These are phyloP conservation scores for Colostygia pectinataria DNA, from an alignment of 2,888 invertebrate genomes.

Conservation along the genomic window DNA sequence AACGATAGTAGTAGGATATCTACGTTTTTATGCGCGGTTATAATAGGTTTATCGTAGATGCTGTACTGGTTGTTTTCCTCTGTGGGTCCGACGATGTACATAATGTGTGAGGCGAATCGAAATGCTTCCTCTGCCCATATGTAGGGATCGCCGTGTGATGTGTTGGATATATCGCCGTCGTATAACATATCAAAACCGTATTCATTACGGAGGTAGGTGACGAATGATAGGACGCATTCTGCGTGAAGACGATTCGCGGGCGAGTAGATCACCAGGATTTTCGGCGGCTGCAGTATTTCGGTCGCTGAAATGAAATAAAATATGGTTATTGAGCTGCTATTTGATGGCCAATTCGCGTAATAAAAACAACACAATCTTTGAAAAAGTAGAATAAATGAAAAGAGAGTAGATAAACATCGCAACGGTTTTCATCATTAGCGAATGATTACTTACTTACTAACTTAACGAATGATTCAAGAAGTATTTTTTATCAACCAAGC, in stretches of 20 bases:
- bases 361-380: no score
- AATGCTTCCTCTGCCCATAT: constrained; percentile 70
- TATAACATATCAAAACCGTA: constrained; percentile 69
- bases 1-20: constrained; percentile 58
- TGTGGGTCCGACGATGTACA: constrained; percentile 67
- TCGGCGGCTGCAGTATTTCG: constrained; percentile 66
- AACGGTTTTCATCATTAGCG: no score
- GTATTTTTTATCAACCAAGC: no score
- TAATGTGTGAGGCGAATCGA: constrained; percentile 56
- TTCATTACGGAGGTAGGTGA: constrained; percentile 62
- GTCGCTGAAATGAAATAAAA: constrained; percentile 29
- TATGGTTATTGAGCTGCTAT: no score
- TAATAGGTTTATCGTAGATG: constrained; percentile 71
- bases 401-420: no score
- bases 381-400: no score
- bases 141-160: constrained; percentile 65
- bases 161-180: constrained; percentile 63
- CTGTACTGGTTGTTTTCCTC: constrained; percentile 58
- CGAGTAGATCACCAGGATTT: constrained; percentile 68
- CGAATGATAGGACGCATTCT: constrained; percentile 66
- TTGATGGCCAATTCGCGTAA: no score
- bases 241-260: constrained; percentile 65
- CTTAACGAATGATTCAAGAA: no score
- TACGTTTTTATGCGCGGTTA: constrained; percentile 58
- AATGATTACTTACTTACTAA: no score